Evolutionary conservation across 2,797 vertebrate species (phyloP).

Genomic region (Silurus aristotelis): DNA sequence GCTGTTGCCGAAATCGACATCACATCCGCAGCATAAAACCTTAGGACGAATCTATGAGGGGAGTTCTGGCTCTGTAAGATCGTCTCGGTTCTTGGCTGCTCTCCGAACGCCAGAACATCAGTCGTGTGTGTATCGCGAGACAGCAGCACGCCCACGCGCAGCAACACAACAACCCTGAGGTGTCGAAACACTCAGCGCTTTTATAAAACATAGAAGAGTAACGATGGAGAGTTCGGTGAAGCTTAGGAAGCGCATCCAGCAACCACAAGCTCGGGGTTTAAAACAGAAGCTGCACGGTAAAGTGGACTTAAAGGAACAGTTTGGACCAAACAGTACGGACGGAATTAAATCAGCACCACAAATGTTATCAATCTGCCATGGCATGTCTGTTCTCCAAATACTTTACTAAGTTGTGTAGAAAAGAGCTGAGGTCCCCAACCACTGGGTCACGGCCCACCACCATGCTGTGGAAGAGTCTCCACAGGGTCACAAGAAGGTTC

Average conservation of each 20-base stretch:
- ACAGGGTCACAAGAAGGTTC: too few relatives aligned
- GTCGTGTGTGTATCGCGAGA: conserved; percentile 15
- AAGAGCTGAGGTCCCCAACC: too few relatives aligned
- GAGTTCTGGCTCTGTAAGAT: neutral
- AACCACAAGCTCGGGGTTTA: neutral
- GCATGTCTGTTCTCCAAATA: neutral
- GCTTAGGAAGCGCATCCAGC: neutral
- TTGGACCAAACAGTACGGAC: neutral
- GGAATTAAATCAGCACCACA: neutral
- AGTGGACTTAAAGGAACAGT: neutral
- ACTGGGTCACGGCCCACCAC: too few relatives aligned
- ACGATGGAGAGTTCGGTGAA: neutral
- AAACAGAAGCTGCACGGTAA: neutral
- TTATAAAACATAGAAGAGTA: conserved; percentile 3
- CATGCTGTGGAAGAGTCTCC: too few relatives aligned
- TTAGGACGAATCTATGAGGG: neutral
- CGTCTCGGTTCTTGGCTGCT: neutral
- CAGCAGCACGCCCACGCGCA: conserved; percentile 1
- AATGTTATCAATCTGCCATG: neutral
- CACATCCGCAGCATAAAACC: neutral
- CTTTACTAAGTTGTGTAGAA: neutral
- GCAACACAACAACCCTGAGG: neutral
- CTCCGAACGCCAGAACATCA: conserved; percentile 21
- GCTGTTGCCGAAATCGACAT: neutral
- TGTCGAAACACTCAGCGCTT: neutral